Base-by-base conservation (phyloP, 2,113 vertebrate species). In the Tragelaphus buxtoni region DNA sequence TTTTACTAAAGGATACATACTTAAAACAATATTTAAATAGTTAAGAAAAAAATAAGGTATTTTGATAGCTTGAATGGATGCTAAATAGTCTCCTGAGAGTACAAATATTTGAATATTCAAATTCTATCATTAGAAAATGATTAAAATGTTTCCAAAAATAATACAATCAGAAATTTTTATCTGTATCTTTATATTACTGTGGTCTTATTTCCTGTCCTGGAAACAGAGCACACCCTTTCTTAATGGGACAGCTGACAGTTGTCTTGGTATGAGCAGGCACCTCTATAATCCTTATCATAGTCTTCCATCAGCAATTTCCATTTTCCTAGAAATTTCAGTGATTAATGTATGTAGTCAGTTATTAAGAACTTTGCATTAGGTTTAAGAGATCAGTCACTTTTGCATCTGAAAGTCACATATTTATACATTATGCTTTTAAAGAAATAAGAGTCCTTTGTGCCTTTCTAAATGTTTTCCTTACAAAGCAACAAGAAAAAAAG, bases 401-500 rank as follows among this genome's bases (percentile, higher is more conserved):
- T 86, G 42, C 30, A 45, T 63, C 95, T 95, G 80, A 95, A 95
- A 96, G 79, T 85, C 58, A 90, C n/a, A 63, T 95, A n/a, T 94
- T 69, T 91, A 89, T 92, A 35, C 72, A 83, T 26, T 35, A 74
- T 14, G 56, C 56, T 63, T 63, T 60, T 35, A 92, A 95, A 95
- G 91, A 95, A 96, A 91, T 76, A 69, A 69, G 86, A 97, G 79
- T 55, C 86, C 56, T 96, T 86, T 89, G 63, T 97, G 93, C 55
- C 55, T 90, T 95, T 91, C 83, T 91, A 87, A 97, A 97, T 47
- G 81, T 93, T 58, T 93, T 39, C 88, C 85, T 95, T 95, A 76
- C 72, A 97, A 45, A 88, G 51, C 85, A 97, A 82, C 51, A 82
- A 45, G 97, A 94, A 97, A 92, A 94, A 69, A 92, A 88, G 69